Evolutionary conservation across 2,797 vertebrate species (phyloP), one percentile per base, ranked within the genome.

Genomic region (Lindbergichthys nudifrons): DNA sequence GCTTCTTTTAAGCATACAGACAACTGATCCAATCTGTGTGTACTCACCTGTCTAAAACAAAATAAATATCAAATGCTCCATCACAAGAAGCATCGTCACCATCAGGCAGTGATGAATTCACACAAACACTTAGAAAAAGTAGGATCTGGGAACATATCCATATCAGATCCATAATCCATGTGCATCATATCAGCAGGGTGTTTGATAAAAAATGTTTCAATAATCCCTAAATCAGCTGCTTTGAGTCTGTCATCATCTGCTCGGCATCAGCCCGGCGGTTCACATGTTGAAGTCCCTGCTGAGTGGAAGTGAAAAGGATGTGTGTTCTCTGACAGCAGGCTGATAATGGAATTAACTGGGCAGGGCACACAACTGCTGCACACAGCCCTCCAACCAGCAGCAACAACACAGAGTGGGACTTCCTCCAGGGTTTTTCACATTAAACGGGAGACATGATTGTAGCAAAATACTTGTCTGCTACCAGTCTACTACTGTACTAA

Each of bases 51-150:
- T 99, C 97, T 59, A 99, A 83, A 4, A 99, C 96, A 85, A 98
- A 98, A 87, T 98, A 98, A 69, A 98, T 87, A 84, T 99, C 97
- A 88, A 98, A 98, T 0, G 96, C 97, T 72, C 95, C 96, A 76
- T 93, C 93, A 86, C 97, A 99, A 8, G 96, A 96, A 5, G 93
- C 91, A 10, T 95, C 92, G 5, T 96, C 95, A 15, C 80, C 93
- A 3, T 39, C 81, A n/a, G 69, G 61, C 52, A 69, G 1, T 2
- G 80, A 73, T 0, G 81, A 58, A 36, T 70, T 51, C 30, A 57
- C 77, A 7, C 54, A 70, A 19, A 79, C 41, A 39, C 47, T 18
- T 0, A 77, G 18, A 19, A 78, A 32, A 39, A 93, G 77, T 0
- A 93, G 65, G 43, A 86, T 47, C 51, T 70, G 52, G 64, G 59